A percentile compares a stretch with the other conserved stretches of the same genome.
Evolutionary conservation across 2,888 invertebrate genomes (phyloP).

Genomic region (Ferdinandea cuprea): DNA sequence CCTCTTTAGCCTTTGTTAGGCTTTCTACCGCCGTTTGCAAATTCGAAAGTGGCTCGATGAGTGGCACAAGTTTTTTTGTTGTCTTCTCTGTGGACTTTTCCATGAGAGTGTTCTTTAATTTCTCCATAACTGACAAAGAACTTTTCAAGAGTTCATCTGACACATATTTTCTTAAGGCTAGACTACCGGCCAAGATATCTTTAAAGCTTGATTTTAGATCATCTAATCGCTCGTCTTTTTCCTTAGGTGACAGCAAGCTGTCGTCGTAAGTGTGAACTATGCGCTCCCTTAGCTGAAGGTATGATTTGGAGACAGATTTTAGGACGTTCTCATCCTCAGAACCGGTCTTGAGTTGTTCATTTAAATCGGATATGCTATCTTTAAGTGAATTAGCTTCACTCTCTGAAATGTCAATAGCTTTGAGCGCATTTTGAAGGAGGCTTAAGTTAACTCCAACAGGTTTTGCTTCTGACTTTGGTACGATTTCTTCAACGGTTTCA

Average conservation of each 20-base stretch:
- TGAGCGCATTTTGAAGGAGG: constrained; percentile 14
- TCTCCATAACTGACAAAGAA: constrained; percentile 43
- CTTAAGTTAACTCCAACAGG: constrained; percentile 8
- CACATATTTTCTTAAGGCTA: constrained; percentile 25
- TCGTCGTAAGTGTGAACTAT: constrained; percentile 47
- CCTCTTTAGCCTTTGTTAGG: constrained; percentile 43
- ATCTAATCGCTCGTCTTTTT: constrained; percentile 13
- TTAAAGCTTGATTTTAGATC: constrained; percentile 35
- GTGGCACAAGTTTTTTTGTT: constrained; percentile 18
- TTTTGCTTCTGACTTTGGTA: not conserved
- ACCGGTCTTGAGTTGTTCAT: constrained; percentile 27
- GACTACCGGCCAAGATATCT: constrained; percentile 29
- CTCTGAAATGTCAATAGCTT: constrained; percentile 27
- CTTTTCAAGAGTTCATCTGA: constrained; percentile 47
- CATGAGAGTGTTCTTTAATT: constrained; percentile 37
- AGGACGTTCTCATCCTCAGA: constrained; percentile 26
- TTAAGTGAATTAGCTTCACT: too few relatives aligned
- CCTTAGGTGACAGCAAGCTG: constrained; percentile 33
- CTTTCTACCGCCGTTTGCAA: constrained; percentile 57
- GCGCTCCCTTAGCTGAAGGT: constrained; percentile 29
- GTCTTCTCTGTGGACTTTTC: constrained; percentile 42
- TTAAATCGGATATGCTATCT: constrained; percentile 14
- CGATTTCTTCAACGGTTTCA: not conserved
- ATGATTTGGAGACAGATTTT: constrained; percentile 35
- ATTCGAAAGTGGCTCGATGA: constrained; percentile 54